phyloP scores from a whole-genome alignment of 2,888 invertebrate species.

The Alloplasta piceator region DNA sequence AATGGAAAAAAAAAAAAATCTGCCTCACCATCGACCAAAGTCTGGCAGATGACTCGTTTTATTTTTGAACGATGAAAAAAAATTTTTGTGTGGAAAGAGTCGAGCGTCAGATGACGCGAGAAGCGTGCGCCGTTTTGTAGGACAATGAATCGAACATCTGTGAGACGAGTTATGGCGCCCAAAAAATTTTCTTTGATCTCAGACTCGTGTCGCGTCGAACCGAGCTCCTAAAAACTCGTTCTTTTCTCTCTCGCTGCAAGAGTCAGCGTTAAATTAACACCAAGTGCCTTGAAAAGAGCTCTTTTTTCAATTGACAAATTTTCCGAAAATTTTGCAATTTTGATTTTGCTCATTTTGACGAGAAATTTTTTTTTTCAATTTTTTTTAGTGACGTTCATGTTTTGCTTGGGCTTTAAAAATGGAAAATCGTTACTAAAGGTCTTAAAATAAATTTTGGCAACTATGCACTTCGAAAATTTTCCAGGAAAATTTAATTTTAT shows the following conservation, averaged over 20 bases:
- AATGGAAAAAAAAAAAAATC: conserved; percentile 10
- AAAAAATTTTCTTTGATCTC: conserved; percentile 47
- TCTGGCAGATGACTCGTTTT: conserved; percentile 67
- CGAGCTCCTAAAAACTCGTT: background rate
- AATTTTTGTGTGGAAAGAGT: conserved; percentile 15
- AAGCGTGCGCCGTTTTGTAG: conserved; percentile 33
- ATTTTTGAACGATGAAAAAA: conserved; percentile 29
- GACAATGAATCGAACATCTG: conserved; percentile 68
- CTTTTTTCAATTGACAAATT: no score
- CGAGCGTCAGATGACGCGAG: conserved; percentile 30
- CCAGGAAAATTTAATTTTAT: no score
- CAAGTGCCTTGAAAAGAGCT: conserved; percentile 12
- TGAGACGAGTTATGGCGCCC: conserved; percentile 36
- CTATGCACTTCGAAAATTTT: no score
- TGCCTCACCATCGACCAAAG: conserved; percentile 19
- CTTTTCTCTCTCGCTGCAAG: conserved; percentile 29
- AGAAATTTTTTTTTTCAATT: no score
- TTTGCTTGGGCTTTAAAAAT: no score
- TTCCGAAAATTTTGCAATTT: no score
- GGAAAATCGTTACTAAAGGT: no score
- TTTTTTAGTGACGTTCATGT: no score
- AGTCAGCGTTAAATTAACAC: conserved; percentile 64
- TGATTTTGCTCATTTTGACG: no score
- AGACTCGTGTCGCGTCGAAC: conserved; percentile 37
- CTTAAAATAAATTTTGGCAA: no score